A percentile compares a stretch with the other conserved stretches of the same genome.
Conservation (phyloP, 2,797 vertebrate species). For the Varecia variegata region DNA sequence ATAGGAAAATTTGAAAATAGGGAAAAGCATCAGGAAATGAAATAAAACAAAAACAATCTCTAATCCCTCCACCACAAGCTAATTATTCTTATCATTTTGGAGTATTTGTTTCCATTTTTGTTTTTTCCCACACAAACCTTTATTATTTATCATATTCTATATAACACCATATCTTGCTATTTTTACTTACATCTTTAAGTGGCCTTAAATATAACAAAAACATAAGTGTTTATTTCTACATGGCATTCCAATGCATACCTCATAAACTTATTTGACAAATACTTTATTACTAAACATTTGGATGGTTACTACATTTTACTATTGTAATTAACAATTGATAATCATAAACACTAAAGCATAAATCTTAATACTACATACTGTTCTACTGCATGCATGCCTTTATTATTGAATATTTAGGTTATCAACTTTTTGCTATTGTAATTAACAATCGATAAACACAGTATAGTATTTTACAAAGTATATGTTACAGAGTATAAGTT, state of each 20-base stretch:
- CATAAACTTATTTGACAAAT: not conserved
- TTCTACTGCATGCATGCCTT: not conserved
- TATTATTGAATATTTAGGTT: not conserved
- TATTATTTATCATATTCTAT: not conserved
- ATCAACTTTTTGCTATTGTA: not conserved
- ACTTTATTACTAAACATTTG: not conserved
- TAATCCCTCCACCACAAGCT: not conserved
- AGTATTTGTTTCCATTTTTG: not conserved
- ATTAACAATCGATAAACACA: not conserved
- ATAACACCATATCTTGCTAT: not conserved
- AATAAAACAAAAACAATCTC: slow-evolving; percentile 8
- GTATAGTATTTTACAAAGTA: not conserved
- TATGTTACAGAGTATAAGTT: not conserved
- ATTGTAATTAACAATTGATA: not conserved
- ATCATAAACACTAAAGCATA: not conserved
- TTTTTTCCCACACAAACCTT: not conserved
- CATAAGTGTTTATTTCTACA: not conserved
- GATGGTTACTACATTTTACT: not conserved
- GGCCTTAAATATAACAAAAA: slow-evolving; percentile 20
- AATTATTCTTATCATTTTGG: not conserved
- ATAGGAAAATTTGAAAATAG: not conserved
- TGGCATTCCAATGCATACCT: not conserved
- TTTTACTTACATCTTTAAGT: slow-evolving; percentile 4
- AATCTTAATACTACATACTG: not conserved
- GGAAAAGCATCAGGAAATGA: not conserved